Conservation (phyloP, 2,797 vertebrate species). For the Loris lydekkerianus region DNA sequence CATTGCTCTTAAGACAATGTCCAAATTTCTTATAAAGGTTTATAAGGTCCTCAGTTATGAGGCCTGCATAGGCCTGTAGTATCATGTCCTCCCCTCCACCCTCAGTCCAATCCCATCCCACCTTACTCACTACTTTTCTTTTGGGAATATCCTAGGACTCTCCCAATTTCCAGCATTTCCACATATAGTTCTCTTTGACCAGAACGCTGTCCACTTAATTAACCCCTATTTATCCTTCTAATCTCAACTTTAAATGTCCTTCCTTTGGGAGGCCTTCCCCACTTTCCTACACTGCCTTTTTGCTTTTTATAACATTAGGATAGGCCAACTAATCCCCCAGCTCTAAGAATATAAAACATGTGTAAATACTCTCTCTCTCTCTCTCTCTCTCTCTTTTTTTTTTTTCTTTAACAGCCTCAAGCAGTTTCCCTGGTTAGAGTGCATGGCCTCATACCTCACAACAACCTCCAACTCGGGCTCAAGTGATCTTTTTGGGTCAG, state of each 20-base stretch:
- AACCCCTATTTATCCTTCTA: conserved; percentile 14
- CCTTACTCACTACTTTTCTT: not conserved
- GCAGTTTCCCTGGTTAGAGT: too few species aligned
- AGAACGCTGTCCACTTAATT: not conserved
- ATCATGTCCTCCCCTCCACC: rapidly evolving
- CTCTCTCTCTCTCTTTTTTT: not conserved
- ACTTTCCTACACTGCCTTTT: not conserved
- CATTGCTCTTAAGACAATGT: conserved; percentile 45
- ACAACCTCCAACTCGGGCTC: too few species aligned
- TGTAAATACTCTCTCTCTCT: not conserved
- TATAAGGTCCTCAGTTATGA: not conserved
- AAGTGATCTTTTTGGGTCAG: too few species aligned
- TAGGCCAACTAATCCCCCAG: not conserved
- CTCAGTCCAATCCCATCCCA: not conserved
- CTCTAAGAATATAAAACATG: conserved; percentile 44
- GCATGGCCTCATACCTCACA: too few species aligned
- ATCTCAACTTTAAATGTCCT: conserved; percentile 28
- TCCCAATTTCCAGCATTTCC: conserved; percentile 4
- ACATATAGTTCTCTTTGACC: not conserved
- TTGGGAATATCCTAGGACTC: not conserved
- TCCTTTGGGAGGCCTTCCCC: not conserved
- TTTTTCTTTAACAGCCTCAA: too few species aligned
- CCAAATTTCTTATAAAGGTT: conserved; percentile 61
- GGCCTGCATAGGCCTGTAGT: not conserved
- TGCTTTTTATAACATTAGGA: not conserved